Conservation (phyloP, 2,113 vertebrate species). For the Silurus asotus region DNA sequence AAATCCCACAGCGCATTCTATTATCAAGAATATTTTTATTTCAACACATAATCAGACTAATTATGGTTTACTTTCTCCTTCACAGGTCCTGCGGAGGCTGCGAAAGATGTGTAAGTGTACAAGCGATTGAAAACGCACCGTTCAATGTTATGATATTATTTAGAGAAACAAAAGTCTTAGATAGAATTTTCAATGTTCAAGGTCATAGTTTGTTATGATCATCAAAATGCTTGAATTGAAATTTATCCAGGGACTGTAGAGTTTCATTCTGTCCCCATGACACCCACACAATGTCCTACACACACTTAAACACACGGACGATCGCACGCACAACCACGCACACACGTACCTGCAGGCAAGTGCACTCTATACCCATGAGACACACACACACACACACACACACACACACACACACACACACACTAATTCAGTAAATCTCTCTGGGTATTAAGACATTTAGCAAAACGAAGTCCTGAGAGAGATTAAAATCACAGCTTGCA, state of each 20-base stretch:
- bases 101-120: slow-evolving; percentile 90
- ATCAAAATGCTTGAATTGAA: background rate
- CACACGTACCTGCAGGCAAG: background rate
- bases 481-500: slow-evolving; percentile 16
- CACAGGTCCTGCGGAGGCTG: slow-evolving; percentile 82
- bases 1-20: background rate
- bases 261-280: background rate
- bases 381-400: background rate
- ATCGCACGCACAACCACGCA: background rate
- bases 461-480: slow-evolving; percentile 20
- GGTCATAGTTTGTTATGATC: background rate
- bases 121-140: background rate
- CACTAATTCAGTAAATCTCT: background rate
- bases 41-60: slow-evolving; percentile 4
- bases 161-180: background rate
- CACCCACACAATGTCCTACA: background rate
- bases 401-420: slow-evolving; percentile 6
- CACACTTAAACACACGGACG: background rate
- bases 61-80: slow-evolving; percentile 39
- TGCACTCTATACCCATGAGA: background rate
- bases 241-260: background rate
- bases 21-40: background rate
- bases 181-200: background rate
- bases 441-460: slow-evolving; percentile 17
- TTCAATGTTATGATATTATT: background rate